Base-by-base conservation (phyloP, 2,888 invertebrate species). In the Limenitis arthemis region DNA sequence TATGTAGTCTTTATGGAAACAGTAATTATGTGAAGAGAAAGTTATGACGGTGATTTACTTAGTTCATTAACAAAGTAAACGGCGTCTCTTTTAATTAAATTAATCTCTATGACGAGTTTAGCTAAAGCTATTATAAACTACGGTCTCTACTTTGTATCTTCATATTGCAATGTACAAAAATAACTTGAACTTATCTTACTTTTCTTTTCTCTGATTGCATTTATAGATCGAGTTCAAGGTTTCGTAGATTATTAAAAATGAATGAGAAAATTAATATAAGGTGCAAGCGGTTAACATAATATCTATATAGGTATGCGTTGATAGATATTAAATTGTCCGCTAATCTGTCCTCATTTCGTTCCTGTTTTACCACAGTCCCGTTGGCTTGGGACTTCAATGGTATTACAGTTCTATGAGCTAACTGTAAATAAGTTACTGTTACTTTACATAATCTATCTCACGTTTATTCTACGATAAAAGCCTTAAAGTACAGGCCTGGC, bases 291-390 rank as follows among this genome's bases (percentile, higher is more conserved):
- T 31, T 46, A 31, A 46, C 38, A 37, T 37, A 41, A 41, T 42
- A 36, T 20, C 1, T 30, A 39, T n/a, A 28, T 33, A 48, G 39
- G 41, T 33, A 55, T 34, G 49, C 55, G 54, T 51, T 51, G 51
- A 51, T 44, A 49, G 39, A 37, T 46, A 38, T 51, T 46, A 52
- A n/a, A 40, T 54, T 50, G 28, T 30, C 47, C 43, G 43, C 31
- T 20, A 39, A 49, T 43, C 37, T 49, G 56, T 49, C 54, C 49
- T 40, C 54, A 54, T 54, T 56, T 51, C 30, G 20, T 49, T 49
- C 56, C 54, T 46, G 56, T 56, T 49, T 42, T 37, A 32, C 47
- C 34, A 37, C 51, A 46, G 33, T 49, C 48, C 56, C 46, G 56
- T 54, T 51, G 33, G 39, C 11, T 41, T 12, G 34, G 43, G 47